Evolutionary conservation across 1,140 invertebrate genomes (phyloP).

Genomic region (Trypoxylus dichotomus): DNA sequence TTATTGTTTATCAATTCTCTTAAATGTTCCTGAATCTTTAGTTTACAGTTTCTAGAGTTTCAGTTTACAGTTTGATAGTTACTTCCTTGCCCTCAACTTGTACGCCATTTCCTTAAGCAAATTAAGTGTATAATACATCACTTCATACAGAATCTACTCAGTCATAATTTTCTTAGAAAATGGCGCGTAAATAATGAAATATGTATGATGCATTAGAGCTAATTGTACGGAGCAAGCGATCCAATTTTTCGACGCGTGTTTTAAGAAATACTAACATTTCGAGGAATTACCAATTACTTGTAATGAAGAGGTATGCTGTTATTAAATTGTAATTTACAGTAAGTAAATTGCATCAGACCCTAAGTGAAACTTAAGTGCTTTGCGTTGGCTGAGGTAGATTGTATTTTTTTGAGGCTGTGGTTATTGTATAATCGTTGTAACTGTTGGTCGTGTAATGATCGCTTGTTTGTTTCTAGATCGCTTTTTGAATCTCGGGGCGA

Average conservation of each 20-base stretch:
- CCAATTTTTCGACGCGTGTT: not conserved
- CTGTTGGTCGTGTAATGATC: constrained; percentile 1
- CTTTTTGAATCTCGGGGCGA: not conserved
- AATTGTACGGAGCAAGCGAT: not conserved
- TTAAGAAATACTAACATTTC: not conserved
- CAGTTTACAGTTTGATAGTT: no score
- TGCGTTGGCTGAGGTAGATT: not conserved
- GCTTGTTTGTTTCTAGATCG: constrained; percentile 17
- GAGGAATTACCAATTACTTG: not conserved
- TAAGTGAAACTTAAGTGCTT: not conserved
- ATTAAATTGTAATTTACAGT: not conserved
- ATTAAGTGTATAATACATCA: no score
- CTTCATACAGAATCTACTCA: no score
- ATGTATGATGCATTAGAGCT: not conserved
- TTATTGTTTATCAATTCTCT: no score
- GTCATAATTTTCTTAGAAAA: not conserved
- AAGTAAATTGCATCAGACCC: not conserved
- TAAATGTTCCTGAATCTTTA: no score
- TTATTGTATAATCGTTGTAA: not conserved
- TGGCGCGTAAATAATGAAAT: not conserved
- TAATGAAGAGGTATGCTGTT: not conserved
- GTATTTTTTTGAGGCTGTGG: not conserved
- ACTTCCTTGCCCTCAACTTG: no score
- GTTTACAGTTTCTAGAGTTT: no score
- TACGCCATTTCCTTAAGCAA: no score